A percentile compares a stretch with the other conserved stretches of the same genome.
Conservation (phyloP, 1,140 invertebrate species). For the Macrocentrus cingulum region DNA sequence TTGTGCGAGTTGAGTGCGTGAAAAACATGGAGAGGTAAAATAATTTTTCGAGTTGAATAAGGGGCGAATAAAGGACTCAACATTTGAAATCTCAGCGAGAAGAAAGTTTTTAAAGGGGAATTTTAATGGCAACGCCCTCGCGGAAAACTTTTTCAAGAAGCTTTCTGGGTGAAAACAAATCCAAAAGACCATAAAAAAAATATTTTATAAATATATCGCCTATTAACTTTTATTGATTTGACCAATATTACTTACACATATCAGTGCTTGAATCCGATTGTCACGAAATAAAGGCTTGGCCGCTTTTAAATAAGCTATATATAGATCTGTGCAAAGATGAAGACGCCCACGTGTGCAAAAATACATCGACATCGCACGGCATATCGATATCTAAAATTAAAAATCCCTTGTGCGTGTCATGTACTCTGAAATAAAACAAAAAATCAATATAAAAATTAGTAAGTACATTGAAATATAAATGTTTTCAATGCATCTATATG, state of each 20-base stretch:
- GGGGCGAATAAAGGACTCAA: background rate
- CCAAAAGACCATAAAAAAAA: background rate
- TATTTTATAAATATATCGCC: background rate
- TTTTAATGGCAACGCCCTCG: conserved; percentile 5
- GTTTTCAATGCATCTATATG: no score
- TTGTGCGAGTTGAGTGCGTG: no score
- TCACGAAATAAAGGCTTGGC: no score
- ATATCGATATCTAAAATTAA: conserved; percentile 33
- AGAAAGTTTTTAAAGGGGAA: background rate
- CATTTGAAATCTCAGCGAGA: background rate
- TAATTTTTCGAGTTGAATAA: no score
- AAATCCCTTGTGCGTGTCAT: conserved; percentile 7
- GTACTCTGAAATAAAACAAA: background rate
- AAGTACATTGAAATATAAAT: no score
- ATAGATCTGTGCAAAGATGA: no score
- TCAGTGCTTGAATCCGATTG: no score
- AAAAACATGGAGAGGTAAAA: no score
- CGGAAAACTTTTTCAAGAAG: background rate
- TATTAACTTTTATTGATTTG: no score
- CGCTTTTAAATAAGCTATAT: no score
- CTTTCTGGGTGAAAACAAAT: background rate
- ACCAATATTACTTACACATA: no score
- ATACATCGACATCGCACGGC: conserved; percentile 18
- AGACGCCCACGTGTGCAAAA: conserved; percentile 32
- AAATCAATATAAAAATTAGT: background rate